Conservation (phyloP, 92 coral and sea anemone species). For the Porites lobata region DNA sequence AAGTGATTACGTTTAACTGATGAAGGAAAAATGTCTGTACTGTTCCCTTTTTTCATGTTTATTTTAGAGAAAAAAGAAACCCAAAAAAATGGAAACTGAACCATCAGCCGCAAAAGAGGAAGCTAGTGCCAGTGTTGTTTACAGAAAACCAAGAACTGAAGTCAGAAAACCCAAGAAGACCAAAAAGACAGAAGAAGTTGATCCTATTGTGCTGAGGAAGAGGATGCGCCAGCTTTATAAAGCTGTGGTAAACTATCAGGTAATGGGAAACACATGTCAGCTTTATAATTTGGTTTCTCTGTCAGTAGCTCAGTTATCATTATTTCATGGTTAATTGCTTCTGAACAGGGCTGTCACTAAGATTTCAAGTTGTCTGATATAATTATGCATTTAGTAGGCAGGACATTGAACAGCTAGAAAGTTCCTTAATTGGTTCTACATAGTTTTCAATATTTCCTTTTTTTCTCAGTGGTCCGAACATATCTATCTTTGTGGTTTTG, state of each 20-base stretch:
- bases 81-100: conserved; percentile 57
- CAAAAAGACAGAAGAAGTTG: conserved; percentile 86
- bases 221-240: conserved; percentile 94
- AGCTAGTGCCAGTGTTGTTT: background rate
- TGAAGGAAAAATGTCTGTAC: background rate
- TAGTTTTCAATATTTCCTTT: too few relatives aligned
- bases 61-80: conserved; percentile 67
- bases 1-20: background rate
- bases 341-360: too few relatives aligned
- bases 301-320: too few relatives aligned
- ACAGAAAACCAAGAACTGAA: conserved; percentile 79
- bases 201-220: conserved; percentile 81
- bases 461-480: too few relatives aligned
- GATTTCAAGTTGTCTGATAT: too few relatives aligned
- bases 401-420: too few relatives aligned
- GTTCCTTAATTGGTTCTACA: too few relatives aligned
- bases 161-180: conserved; percentile 78
- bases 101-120: conserved; percentile 16
- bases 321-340: too few relatives aligned
- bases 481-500: too few relatives aligned
- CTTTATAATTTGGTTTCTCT: too few relatives aligned
- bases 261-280: conserved; percentile 6
- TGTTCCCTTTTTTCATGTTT: background rate
- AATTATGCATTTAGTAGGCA: too few relatives aligned
- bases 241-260: conserved; percentile 93